These are phyloP conservation scores for Riparia riparia DNA, from an alignment of 2,113 vertebrate species.

Conservation along the genomic window DNA sequence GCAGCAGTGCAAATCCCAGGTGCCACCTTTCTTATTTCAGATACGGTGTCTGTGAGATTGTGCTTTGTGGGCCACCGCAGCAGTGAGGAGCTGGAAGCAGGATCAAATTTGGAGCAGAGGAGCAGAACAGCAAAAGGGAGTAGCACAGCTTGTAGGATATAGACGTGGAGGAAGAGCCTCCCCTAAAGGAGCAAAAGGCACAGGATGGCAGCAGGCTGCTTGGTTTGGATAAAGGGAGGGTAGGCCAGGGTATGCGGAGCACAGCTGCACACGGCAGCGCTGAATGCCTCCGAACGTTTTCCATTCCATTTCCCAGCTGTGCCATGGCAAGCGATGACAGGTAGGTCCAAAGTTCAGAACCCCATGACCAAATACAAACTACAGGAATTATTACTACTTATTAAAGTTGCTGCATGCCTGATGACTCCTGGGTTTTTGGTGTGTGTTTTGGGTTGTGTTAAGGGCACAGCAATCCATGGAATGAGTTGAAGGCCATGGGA, in stretches of 20 bases:
- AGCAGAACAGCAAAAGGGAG: not conserved
- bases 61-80: not conserved
- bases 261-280: not conserved
- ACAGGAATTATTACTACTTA: not conserved
- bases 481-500: not conserved
- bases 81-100: not conserved
- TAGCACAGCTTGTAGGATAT: not conserved
- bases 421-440: not conserved
- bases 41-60: not conserved
- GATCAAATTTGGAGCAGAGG: rapidly evolving
- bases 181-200: not conserved
- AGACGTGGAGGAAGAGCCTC: not conserved
- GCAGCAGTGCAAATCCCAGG: not conserved
- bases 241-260: not conserved
- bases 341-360: not conserved
- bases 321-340: not conserved
- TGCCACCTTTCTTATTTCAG: not conserved
- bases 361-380: not conserved
- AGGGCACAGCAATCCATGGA: not conserved
- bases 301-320: not conserved
- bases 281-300: not conserved
- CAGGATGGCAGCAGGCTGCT: not conserved
- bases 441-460: not conserved
- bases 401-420: not conserved
- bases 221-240: not conserved